These are phyloP conservation scores for fruit fly (Drosophila melanogaster) DNA, from an alignment of 1,140 invertebrate genomes.

Conservation along the genomic window DNA sequence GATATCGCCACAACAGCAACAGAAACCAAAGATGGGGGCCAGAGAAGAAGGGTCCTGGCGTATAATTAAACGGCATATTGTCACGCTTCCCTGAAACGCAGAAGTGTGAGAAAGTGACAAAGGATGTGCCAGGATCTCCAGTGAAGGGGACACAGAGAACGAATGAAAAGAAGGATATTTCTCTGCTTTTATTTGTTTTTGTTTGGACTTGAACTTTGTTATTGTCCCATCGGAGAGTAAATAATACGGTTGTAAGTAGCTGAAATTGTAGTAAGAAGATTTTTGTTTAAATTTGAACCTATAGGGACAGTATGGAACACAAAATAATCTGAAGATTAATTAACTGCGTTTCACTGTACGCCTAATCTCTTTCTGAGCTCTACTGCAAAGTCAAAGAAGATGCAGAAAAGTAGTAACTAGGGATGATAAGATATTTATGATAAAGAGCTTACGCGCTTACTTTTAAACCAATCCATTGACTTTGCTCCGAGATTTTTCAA, in stretches of 20 bases:
- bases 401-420: too few relatives aligned
- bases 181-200: conserved; percentile 32
- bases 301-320: not conserved
- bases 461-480: not conserved
- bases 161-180: conserved; percentile 3
- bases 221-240: conserved; percentile 6
- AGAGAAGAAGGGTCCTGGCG: conserved; percentile 59
- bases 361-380: not conserved
- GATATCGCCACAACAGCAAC: conserved; percentile 69
- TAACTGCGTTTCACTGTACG: conserved; percentile 1
- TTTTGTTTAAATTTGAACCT: not conserved
- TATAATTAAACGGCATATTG: conserved; percentile 83
- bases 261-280: conserved; percentile 11
- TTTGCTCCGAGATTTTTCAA: not conserved
- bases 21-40: conserved; percentile 7
- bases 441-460: not conserved
- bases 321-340: conserved; percentile 9
- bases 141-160: not conserved
- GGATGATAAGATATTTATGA: too few relatives aligned
- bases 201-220: conserved; percentile 21
- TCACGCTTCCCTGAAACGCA: conserved; percentile 68
- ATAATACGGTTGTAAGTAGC: conserved; percentile 7
- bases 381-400: not conserved
- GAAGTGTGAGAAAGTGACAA: conserved; percentile 21
- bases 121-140: conserved; percentile 5